Conservation (phyloP, 2,113 vertebrate genomes). For the Notiomystis cincta region DNA sequence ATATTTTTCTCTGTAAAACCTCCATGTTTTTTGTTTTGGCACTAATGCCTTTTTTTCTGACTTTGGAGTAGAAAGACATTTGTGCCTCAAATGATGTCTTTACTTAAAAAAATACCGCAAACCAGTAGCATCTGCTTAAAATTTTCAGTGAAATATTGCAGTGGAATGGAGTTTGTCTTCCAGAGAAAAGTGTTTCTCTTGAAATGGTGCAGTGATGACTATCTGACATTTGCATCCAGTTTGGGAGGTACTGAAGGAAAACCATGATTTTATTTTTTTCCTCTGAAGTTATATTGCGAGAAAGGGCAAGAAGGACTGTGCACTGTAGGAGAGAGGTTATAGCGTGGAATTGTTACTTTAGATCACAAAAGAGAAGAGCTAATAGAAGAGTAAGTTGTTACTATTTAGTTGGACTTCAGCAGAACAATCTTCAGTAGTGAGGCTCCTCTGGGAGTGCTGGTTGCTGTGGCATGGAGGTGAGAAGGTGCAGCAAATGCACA, state of each 20-base stretch:
- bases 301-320: not conserved
- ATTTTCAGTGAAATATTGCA: not conserved
- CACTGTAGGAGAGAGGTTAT: not conserved
- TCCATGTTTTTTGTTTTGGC: not conserved
- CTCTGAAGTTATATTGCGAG: not conserved
- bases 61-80: not conserved
- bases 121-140: not conserved
- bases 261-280: not conserved
- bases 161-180: not conserved
- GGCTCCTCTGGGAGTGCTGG: not conserved
- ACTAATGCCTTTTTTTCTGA: not conserved
- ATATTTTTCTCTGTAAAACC: not conserved
- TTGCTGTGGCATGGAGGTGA: not conserved
- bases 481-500: fast-evolving
- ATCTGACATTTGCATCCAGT: not conserved
- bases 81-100: not conserved
- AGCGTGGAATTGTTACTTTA: fast-evolving
- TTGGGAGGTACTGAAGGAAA: not conserved
- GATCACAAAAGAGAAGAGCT: not conserved
- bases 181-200: not conserved
- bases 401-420: not conserved
- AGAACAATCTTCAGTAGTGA: not conserved
- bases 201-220: not conserved
- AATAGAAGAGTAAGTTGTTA: not conserved
- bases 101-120: not conserved